phyloP scores from a whole-genome alignment of 2,797 vertebrate genomes.

The Anguilla anguilla region DNA sequence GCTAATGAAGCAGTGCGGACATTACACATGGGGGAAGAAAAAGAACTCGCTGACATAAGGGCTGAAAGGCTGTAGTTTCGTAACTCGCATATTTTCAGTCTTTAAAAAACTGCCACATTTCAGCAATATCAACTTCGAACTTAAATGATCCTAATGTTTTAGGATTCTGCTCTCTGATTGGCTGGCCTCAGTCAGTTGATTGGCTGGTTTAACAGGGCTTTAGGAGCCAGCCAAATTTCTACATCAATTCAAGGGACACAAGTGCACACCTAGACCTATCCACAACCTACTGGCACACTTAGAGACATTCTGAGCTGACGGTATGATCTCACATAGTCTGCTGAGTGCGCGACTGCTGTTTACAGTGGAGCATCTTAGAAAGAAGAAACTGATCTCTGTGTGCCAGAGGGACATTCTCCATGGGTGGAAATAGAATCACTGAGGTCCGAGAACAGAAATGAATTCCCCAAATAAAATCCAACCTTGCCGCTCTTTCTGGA shows the following conservation, averaged over 20 bases:
- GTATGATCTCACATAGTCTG: background rate
- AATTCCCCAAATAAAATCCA: background rate
- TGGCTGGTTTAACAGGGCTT: background rate
- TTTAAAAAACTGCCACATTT: conserved; percentile 30
- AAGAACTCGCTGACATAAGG: conserved; percentile 55
- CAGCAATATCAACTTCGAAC: too few species aligned
- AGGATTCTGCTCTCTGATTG: too few species aligned
- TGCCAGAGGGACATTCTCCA: background rate
- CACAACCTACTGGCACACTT: background rate
- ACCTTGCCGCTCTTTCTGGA: background rate
- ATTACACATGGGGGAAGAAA: conserved; percentile 62
- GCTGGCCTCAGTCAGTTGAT: background rate
- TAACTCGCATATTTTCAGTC: conserved; percentile 36
- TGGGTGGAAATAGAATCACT: background rate
- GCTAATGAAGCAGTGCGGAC: conserved; percentile 66
- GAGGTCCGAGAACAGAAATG: background rate
- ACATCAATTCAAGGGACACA: background rate
- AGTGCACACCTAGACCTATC: background rate
- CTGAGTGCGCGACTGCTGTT: background rate
- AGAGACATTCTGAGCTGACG: background rate
- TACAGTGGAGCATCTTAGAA: background rate
- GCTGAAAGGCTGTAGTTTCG: conserved; percentile 46
- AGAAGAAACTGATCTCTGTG: background rate
- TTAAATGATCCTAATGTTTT: too few species aligned
- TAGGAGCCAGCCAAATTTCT: background rate